Evolutionary conservation across 1,140 invertebrate species (phyloP).

Genomic region (Drosophila baimaii): DNA sequence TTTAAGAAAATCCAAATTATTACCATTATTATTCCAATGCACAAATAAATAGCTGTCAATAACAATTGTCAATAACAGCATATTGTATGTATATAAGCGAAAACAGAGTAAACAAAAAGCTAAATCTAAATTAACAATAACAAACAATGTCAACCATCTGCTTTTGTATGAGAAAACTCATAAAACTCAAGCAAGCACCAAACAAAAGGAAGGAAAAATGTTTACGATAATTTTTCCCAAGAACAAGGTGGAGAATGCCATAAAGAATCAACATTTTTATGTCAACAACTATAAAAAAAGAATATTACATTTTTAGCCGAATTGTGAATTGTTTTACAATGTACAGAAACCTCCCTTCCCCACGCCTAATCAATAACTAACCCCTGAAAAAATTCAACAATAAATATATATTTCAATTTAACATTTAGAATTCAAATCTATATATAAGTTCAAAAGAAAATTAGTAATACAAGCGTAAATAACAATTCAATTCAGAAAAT

Average conservation of each 20-base stretch:
- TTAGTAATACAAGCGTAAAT: too few relatives aligned
- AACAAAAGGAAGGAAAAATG: constrained; percentile 25
- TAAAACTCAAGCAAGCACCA: constrained; percentile 37
- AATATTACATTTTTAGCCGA: constrained; percentile 20
- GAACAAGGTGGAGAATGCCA: constrained; percentile 1
- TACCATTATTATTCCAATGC: too few relatives aligned
- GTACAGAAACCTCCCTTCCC: too few relatives aligned
- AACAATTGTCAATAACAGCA: constrained; percentile 42
- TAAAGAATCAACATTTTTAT: constrained; percentile 25
- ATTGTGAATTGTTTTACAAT: constrained; percentile 17
- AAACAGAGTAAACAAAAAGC: constrained; percentile 24
- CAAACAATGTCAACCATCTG: constrained; percentile 28
- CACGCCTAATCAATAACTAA: not conserved
- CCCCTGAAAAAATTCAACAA: not conserved
- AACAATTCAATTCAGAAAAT: too few relatives aligned
- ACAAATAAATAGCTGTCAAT: constrained; percentile 21
- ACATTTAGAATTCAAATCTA: too few relatives aligned
- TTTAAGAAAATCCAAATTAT: too few relatives aligned
- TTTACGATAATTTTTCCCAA: constrained; percentile 17
- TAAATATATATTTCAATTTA: too few relatives aligned
- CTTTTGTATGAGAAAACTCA: constrained; percentile 29
- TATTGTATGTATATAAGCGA: constrained; percentile 12
- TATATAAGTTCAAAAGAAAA: too few relatives aligned
- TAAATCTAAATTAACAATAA: not conserved
- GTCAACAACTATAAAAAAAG: constrained; percentile 19